A percentile compares a stretch with the other conserved stretches of the same genome.
Evolutionary conservation across 1,140 invertebrate species (phyloP).

Genomic region (Drosophila santomea): DNA sequence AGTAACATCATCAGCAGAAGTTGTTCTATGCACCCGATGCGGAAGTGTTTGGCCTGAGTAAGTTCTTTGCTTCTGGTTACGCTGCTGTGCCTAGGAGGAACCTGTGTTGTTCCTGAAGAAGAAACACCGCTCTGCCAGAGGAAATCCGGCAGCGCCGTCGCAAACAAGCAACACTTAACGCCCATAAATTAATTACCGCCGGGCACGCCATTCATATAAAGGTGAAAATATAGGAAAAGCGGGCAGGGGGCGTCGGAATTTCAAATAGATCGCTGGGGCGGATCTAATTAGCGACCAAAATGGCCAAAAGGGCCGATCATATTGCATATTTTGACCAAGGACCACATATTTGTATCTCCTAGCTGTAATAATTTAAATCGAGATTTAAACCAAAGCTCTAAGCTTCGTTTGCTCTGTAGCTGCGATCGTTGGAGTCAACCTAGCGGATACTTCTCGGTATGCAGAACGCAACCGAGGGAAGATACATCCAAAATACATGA

Average conservation of each 20-base stretch:
- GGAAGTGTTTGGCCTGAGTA: conserved; percentile 48
- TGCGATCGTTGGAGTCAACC: too few relatives aligned
- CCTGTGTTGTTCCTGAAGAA: not conserved
- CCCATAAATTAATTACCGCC: conserved; percentile 68
- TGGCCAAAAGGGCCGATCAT: conserved; percentile 9
- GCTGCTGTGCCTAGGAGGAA: conserved; percentile 10
- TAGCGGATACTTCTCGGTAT: conserved; percentile 2
- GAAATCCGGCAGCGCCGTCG: conserved; percentile 20
- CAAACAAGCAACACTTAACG: conserved; percentile 75
- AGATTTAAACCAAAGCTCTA: too few relatives aligned
- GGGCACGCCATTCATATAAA: conserved; percentile 40
- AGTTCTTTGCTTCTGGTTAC: conserved; percentile 35
- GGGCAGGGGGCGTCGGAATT: not conserved
- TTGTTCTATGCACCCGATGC: conserved; percentile 4
- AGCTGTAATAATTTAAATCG: too few relatives aligned
- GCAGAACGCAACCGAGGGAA: conserved; percentile 22
- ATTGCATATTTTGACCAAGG: not conserved
- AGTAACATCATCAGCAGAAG: not conserved
- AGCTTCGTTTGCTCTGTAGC: too few relatives aligned
- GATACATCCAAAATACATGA: conserved; percentile 47
- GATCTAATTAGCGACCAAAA: conserved; percentile 24
- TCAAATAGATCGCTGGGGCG: conserved; percentile 21
- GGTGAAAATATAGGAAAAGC: not conserved
- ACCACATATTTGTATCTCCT: too few relatives aligned
- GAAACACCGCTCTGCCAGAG: conserved; percentile 8